These are phyloP conservation scores for Parotocinclus haroldoi DNA, from an alignment of 2,797 vertebrate species.

Conservation along the genomic window DNA sequence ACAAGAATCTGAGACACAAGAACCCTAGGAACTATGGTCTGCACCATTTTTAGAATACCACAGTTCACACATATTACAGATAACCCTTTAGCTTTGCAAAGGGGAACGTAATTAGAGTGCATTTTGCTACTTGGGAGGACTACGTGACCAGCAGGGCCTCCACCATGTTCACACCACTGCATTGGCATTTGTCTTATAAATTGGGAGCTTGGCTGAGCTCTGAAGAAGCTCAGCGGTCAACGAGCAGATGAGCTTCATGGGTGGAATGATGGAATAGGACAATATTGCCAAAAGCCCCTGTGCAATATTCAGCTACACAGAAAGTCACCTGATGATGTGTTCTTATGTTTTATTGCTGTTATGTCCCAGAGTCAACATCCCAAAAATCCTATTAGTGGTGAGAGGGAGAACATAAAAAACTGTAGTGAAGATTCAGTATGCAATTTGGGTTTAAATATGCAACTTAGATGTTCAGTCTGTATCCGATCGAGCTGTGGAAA, in stretches of 20 bases:
- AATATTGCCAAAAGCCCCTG: constrained; percentile 28
- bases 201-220: too few species aligned
- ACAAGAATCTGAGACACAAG: too few species aligned
- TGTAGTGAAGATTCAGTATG: background rate
- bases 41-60: too few species aligned
- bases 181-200: too few species aligned
- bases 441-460: background rate
- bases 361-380: constrained; percentile 32
- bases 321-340: constrained; percentile 24
- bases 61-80: too few species aligned
- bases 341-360: constrained; percentile 43
- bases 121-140: too few species aligned
- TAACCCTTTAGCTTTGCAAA: too few species aligned
- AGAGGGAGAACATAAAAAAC: constrained; percentile 32
- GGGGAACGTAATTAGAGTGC: too few species aligned
- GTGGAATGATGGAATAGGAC: constrained; percentile 41
- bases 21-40: too few species aligned
- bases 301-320: constrained; percentile 26
- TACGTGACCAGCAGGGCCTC: too few species aligned
- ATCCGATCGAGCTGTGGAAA: too few species aligned
- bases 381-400: constrained; percentile 36
- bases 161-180: too few species aligned
- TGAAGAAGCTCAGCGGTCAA: background rate
- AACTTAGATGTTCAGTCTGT: background rate
- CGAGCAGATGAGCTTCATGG: background rate